phyloP scores from a whole-genome alignment of 2,888 invertebrate genomes.

The Cerceris ruficornis region DNA sequence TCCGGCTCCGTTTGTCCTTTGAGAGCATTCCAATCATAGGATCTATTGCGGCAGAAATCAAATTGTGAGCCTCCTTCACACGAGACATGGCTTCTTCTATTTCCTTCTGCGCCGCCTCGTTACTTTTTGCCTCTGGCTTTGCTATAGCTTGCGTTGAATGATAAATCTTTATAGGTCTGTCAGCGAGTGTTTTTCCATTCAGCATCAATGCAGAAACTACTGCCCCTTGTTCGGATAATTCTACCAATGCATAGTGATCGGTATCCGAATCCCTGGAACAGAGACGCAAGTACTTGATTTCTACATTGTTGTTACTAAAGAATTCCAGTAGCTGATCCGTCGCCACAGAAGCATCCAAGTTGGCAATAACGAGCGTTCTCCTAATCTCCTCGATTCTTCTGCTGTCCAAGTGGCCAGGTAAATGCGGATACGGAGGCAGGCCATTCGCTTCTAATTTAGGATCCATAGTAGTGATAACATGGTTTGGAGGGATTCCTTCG shows the following conservation, averaged over 20 bases:
- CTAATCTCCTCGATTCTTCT: constrained; percentile 97
- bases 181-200: constrained; percentile 90
- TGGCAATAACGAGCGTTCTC: constrained; percentile 93
- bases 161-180: constrained; percentile 88
- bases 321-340: constrained; percentile 94
- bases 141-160: constrained; percentile 96
- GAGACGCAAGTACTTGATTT: constrained; percentile 97
- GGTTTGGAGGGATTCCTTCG: constrained; percentile 91
- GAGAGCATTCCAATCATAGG: constrained; percentile 94
- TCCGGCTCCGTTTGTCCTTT: constrained; percentile 89
- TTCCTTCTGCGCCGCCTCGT: constrained; percentile 96
- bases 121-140: constrained; percentile 96
- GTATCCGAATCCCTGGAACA: constrained; percentile 92
- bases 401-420: constrained; percentile 94
- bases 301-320: constrained; percentile 91
- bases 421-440: constrained; percentile 94
- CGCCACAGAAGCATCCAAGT: constrained; percentile 86
- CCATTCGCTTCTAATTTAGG: constrained; percentile 92
- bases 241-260: constrained; percentile 92
- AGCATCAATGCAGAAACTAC: constrained; percentile 93
- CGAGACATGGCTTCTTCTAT: constrained; percentile 98
- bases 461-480: constrained; percentile 93
- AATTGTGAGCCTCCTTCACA: constrained; percentile 97
- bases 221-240: constrained; percentile 95
- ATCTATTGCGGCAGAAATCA: constrained; percentile 96